Percentiles rank a stretch among this genome's conserved stretches.
phyloP scores from a whole-genome alignment of 2,113 vertebrate species.

The Pedionomus torquatus region DNA sequence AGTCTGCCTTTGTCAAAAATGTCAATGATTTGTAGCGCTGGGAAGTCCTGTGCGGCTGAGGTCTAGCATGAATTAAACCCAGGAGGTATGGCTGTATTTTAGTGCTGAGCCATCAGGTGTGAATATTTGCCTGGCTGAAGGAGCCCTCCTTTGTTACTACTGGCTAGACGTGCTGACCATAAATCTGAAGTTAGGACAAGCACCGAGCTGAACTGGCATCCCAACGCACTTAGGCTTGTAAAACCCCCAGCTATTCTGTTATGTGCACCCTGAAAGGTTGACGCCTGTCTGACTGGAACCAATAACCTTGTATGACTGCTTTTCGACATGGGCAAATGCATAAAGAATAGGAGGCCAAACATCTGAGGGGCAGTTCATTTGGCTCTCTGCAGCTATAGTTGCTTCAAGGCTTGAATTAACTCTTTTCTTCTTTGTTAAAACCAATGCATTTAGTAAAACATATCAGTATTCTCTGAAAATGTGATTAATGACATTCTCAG shows the following conservation, averaged over 20 bases:
- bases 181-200: conserved; percentile 13
- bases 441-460: not conserved
- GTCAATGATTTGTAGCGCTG: not conserved
- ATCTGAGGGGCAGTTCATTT: not conserved
- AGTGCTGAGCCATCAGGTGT: conserved; percentile 5
- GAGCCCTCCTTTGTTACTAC: not conserved
- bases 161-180: not conserved
- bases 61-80: not conserved
- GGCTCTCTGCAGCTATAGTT: not conserved
- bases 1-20: not conserved
- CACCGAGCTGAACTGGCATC: not conserved
- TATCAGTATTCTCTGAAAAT: not conserved
- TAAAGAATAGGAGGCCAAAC: not conserved
- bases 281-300: not conserved
- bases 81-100: not conserved
- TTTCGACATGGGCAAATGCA: not conserved
- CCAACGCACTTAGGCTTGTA: not conserved
- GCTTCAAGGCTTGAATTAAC: not conserved
- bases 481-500: not conserved
- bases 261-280: not conserved
- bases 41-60: not conserved
- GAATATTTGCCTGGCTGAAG: not conserved
- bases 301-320: not conserved
- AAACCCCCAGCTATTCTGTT: not conserved
- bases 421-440: not conserved